phyloP scores from a whole-genome alignment of 1,140 invertebrate species.

The Tenebrio molitor region DNA sequence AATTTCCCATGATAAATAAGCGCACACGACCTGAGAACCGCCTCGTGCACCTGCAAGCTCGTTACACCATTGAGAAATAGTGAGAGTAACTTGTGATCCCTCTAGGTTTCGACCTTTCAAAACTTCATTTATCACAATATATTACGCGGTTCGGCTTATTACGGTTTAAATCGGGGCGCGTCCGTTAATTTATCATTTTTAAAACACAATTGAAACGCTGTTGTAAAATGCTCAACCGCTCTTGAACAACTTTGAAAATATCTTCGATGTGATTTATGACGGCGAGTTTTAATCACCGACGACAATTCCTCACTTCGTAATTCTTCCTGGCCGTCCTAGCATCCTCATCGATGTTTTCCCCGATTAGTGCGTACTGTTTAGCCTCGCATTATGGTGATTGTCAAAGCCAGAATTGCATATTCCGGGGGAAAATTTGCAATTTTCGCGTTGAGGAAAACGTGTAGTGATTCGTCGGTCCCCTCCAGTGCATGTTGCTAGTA shows the following conservation, averaged over 20 bases:
- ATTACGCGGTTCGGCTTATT: constrained; percentile 45
- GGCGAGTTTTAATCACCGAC: constrained; percentile 41
- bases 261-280: constrained; percentile 41
- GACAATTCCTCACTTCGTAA: constrained; percentile 28
- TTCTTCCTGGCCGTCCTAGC: too few species aligned
- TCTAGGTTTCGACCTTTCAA: constrained; percentile 22
- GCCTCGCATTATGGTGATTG: too few species aligned
- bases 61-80: neutral
- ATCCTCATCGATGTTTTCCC: too few species aligned
- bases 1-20: constrained; percentile 19
- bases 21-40: neutral
- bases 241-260: constrained; percentile 44
- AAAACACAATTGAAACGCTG: constrained; percentile 53
- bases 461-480: too few species aligned
- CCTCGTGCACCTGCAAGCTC: neutral
- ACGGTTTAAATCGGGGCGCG: constrained; percentile 49
- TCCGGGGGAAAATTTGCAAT: too few species aligned
- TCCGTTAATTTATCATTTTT: constrained; percentile 54
- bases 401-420: too few species aligned
- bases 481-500: constrained; percentile 28
- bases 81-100: neutral
- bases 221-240: constrained; percentile 51
- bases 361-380: too few species aligned
- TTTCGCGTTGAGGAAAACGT: too few species aligned
- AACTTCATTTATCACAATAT: constrained; percentile 52